phyloP scores from a whole-genome alignment of 2,797 vertebrate genomes.

The Poecilia picta region DNA sequence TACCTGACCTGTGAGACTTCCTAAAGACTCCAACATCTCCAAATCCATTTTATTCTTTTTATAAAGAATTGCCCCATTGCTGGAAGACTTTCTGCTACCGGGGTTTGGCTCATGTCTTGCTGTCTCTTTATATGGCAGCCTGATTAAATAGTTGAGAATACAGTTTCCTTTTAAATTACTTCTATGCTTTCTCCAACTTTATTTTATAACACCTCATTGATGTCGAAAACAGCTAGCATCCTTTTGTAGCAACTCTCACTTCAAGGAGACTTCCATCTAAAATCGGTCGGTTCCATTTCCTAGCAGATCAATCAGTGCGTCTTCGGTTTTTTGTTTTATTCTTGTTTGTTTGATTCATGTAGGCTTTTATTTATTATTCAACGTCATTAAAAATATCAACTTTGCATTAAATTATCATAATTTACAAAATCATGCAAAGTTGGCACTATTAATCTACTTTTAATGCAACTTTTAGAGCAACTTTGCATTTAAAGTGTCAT shows the following conservation, averaged over 20 bases:
- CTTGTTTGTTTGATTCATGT: not conserved
- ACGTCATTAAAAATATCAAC: not conserved
- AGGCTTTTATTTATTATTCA: not conserved
- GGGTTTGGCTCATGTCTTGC: not conserved
- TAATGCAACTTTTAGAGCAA: no score
- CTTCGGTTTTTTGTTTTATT: not conserved
- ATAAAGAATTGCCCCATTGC: not conserved
- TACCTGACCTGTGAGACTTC: not conserved
- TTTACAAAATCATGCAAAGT: no score
- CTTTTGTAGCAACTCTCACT: not conserved
- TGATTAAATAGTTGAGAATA: not conserved
- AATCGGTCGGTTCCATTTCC: not conserved
- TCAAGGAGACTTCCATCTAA: not conserved
- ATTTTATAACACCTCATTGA: not conserved
- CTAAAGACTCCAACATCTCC: not conserved
- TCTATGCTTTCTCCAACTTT: not conserved
- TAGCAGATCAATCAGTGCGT: not conserved
- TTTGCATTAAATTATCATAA: no score
- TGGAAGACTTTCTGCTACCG: not conserved
- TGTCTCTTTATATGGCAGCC: not conserved
- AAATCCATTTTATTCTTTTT: not conserved
- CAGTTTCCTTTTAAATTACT: not conserved
- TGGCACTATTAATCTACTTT: no score
- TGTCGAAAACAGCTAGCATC: not conserved
- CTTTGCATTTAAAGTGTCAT: no score